Conservation (phyloP, 1,140 invertebrate species). For the Gryllus bimaculatus region DNA sequence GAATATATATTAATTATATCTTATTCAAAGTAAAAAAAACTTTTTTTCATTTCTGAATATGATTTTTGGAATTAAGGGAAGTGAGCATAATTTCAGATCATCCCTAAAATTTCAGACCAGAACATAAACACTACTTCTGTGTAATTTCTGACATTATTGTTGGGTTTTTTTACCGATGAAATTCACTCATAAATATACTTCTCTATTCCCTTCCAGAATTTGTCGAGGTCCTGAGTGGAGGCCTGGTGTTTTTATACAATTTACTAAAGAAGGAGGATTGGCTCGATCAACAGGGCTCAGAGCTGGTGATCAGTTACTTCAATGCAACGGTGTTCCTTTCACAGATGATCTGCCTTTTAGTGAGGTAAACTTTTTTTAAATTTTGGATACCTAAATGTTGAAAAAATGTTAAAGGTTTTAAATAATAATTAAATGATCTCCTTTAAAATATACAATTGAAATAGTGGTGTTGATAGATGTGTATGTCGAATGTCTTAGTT, state of each 20-base stretch:
- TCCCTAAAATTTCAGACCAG: too few species aligned
- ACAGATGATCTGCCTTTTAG: constrained; percentile 60
- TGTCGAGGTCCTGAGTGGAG: constrained; percentile 77
- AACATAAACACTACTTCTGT: neutral
- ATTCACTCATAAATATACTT: neutral
- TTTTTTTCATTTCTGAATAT: too few species aligned
- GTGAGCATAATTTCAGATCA: too few species aligned
- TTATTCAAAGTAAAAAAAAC: too few species aligned
- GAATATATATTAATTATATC: too few species aligned
- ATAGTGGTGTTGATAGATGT: too few species aligned
- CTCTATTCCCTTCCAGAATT: constrained; percentile 43
- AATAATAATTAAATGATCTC: too few species aligned
- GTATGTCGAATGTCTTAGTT: too few species aligned
- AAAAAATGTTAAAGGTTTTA: too few species aligned
- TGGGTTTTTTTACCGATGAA: neutral
- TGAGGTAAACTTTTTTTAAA: constrained; percentile 44
- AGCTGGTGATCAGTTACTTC: constrained; percentile 84
- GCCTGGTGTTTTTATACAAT: constrained; percentile 82
- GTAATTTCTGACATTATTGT: neutral
- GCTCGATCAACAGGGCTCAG: constrained; percentile 77
- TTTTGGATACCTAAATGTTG: too few species aligned
- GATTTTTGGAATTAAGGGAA: too few species aligned
- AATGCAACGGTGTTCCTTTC: constrained; percentile 78
- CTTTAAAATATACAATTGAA: too few species aligned
- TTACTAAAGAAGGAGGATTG: constrained; percentile 79